A percentile compares a stretch with the other conserved stretches of the same genome.
These are phyloP conservation scores for Apis florea DNA, from an alignment of 1,140 invertebrate genomes.

Conservation along the genomic window DNA sequence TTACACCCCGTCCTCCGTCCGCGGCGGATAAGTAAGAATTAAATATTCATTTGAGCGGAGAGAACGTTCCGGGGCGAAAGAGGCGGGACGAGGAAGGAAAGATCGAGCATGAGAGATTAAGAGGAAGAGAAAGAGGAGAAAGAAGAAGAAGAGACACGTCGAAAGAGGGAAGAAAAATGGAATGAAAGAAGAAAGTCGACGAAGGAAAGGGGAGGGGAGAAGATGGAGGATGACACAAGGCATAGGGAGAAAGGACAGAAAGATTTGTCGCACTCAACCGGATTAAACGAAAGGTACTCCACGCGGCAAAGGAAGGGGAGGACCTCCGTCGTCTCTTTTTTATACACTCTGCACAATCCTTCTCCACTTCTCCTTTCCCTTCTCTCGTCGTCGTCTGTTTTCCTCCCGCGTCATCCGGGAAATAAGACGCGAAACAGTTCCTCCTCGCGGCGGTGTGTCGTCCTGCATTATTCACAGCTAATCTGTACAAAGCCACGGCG, in stretches of 20 bases:
- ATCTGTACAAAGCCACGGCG: constrained; percentile 29
- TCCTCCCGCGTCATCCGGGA: constrained; percentile 13
- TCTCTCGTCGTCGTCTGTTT: background rate
- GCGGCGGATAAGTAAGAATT: constrained; percentile 64
- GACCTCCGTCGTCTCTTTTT: background rate
- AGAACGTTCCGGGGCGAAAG: constrained; percentile 2
- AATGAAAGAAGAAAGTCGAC: background rate
- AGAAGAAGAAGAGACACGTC: too few species aligned
- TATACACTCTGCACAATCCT: background rate
- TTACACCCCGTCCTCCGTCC: constrained; percentile 44
- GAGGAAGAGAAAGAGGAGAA: background rate
- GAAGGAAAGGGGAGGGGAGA: background rate
- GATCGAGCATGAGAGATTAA: constrained; percentile 1
- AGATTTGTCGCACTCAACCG: constrained; percentile 60
- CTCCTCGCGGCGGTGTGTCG: constrained; percentile 28
- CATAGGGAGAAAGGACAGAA: background rate
- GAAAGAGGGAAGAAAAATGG: background rate
- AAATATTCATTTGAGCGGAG: constrained; percentile 64
- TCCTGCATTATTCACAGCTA: constrained; percentile 57
- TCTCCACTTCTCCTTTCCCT: background rate
- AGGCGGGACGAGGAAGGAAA: background rate
- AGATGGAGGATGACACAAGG: background rate
- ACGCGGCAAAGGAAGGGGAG: background rate
- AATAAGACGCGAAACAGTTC: constrained; percentile 34
- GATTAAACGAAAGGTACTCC: constrained; percentile 57